Evolutionary conservation across 2,888 invertebrate genomes (phyloP).

Genomic region (Flexamia atlantica): DNA sequence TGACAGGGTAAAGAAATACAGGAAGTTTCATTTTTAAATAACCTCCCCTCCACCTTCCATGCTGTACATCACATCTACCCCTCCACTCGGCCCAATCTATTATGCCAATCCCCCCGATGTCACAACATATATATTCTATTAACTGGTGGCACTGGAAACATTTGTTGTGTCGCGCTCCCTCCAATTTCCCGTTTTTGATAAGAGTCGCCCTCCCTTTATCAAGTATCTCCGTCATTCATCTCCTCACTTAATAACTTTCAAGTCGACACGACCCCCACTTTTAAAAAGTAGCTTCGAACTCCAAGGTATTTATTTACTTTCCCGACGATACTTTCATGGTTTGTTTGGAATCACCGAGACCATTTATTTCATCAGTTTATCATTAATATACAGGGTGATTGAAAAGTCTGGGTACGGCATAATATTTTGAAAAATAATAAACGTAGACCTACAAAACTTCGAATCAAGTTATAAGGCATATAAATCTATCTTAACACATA

Average conservation of each 20-base stretch:
- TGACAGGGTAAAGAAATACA: not conserved
- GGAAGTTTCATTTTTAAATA: not conserved
- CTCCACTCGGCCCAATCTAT: not conserved
- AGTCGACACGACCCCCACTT: not conserved
- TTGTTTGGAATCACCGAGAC: too few relatives aligned
- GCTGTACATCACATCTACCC: not conserved
- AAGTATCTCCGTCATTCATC: constrained; percentile 13
- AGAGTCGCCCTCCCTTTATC: constrained; percentile 27
- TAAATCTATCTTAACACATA: too few relatives aligned
- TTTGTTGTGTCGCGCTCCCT: constrained; percentile 1
- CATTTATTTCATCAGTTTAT: too few relatives aligned
- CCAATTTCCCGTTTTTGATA: constrained; percentile 43
- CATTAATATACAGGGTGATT: too few relatives aligned
- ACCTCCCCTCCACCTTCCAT: not conserved
- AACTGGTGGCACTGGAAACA: constrained; percentile 42
- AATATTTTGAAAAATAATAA: too few relatives aligned
- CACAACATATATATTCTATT: constrained; percentile 51
- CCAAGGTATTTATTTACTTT: not conserved
- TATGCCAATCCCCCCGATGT: constrained; percentile 23
- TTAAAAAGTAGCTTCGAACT: not conserved
- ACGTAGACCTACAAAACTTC: too few relatives aligned
- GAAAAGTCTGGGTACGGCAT: too few relatives aligned
- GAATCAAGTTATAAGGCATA: too few relatives aligned
- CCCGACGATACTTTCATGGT: too few relatives aligned
- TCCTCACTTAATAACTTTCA: constrained; percentile 19